These are phyloP conservation scores for Zaprionus ghesquierei DNA, from an alignment of 1,140 invertebrate genomes.

Conservation along the genomic window DNA sequence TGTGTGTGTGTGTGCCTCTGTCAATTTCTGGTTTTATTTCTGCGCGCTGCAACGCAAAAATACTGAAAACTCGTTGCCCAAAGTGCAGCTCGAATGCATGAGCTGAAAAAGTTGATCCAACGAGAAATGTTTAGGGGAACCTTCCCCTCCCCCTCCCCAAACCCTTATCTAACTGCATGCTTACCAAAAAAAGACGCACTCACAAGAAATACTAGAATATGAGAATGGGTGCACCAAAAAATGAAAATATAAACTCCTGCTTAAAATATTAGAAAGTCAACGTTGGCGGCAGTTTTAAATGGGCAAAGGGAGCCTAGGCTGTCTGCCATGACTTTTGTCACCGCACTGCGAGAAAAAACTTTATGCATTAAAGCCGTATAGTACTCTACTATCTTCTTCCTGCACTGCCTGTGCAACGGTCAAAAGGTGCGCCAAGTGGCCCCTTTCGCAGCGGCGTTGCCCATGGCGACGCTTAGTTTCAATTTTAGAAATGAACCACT, in stretches of 20 bases:
- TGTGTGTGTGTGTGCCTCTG: neutral
- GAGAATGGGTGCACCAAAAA: neutral
- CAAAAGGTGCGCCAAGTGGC: slow-evolving; percentile 56
- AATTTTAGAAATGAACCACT: slow-evolving; percentile 53
- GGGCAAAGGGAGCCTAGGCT: neutral
- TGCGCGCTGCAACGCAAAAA: slow-evolving; percentile 38
- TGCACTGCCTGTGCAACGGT: slow-evolving; percentile 7
- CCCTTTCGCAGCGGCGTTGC: slow-evolving; percentile 1
- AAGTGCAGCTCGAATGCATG: slow-evolving; percentile 32
- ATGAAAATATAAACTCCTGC: neutral
- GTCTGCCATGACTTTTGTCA: slow-evolving; percentile 29
- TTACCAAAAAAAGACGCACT: neutral
- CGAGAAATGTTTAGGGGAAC: neutral
- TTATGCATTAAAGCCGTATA: slow-evolving; percentile 56
- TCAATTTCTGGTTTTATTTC: slow-evolving; percentile 41
- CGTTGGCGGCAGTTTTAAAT: slow-evolving; percentile 12
- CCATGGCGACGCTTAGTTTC: slow-evolving; percentile 49
- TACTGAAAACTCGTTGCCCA: slow-evolving; percentile 52
- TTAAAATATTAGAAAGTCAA: neutral
- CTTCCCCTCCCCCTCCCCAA: neutral
- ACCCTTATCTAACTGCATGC: neutral
- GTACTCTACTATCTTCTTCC: neutral
- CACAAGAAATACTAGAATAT: slow-evolving; percentile 6
- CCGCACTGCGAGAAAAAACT: slow-evolving; percentile 21
- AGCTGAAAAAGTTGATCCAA: slow-evolving; percentile 1